phyloP scores from a whole-genome alignment of 2,888 invertebrate species.

The Malacosoma neustria region DNA sequence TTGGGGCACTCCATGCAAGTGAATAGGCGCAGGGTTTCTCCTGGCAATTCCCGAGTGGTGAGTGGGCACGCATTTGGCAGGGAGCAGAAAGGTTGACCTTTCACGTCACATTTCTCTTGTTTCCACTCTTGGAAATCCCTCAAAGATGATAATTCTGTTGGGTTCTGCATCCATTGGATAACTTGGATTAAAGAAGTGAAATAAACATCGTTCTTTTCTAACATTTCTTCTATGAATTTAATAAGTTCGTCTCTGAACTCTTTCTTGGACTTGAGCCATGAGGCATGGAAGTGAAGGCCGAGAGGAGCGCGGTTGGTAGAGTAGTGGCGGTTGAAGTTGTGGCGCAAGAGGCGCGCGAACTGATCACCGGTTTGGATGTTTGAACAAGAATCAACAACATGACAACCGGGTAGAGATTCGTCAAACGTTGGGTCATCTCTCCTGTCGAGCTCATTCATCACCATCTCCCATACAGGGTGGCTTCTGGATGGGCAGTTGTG shows the following conservation, averaged over 20 bases:
- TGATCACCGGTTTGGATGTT: constrained; percentile 94
- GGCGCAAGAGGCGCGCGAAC: constrained; percentile 90
- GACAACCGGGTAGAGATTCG: constrained; percentile 94
- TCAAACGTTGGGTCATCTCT: constrained; percentile 95
- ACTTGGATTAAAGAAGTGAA: constrained; percentile 94
- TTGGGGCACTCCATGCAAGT: constrained; percentile 97
- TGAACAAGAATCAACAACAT: constrained; percentile 95
- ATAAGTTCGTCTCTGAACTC: constrained; percentile 93
- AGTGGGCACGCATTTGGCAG: constrained; percentile 93
- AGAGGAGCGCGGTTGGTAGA: constrained; percentile 94
- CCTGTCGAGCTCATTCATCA: constrained; percentile 95
- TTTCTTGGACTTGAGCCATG: constrained; percentile 95
- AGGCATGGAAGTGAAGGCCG: constrained; percentile 94
- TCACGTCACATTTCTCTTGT: constrained; percentile 92
- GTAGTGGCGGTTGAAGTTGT: constrained; percentile 96
- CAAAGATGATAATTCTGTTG: constrained; percentile 88
- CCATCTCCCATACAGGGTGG: constrained; percentile 97
- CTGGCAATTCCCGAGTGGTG: constrained; percentile 91
- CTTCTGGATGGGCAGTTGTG: constrained; percentile 93
- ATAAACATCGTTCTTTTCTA: constrained; percentile 91
- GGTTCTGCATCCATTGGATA: constrained; percentile 97
- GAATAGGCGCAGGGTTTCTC: constrained; percentile 92
- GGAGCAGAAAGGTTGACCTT: constrained; percentile 94
- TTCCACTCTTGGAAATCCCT: constrained; percentile 97
- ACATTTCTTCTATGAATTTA: constrained; percentile 95